phyloP scores from a whole-genome alignment of 2,797 vertebrate genomes.

The Lycodopsis pacificus region DNA sequence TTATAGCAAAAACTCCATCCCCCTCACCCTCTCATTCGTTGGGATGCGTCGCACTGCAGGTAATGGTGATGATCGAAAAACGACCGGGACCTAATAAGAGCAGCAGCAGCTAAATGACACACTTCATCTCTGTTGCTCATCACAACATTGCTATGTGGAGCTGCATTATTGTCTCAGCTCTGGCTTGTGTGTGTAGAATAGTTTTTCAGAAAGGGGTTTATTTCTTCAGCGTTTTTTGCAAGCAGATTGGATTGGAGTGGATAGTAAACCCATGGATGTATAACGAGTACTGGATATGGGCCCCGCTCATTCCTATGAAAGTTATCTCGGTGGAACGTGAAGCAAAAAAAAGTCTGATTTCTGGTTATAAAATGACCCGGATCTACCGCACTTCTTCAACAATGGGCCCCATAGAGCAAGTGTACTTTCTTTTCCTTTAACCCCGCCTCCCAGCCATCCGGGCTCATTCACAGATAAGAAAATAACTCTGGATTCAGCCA shows the following conservation, averaged over 20 bases:
- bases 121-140: conserved; percentile 53
- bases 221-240: not conserved
- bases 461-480: not conserved
- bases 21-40: conserved; percentile 34
- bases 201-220: conserved; percentile 5
- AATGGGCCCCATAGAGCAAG: not conserved
- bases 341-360: not conserved
- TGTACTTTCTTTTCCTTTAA: not conserved
- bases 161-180: conserved; percentile 11
- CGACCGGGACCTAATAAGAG: conserved; percentile 46
- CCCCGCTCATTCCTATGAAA: not conserved
- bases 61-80: conserved; percentile 61
- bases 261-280: not conserved
- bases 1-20: conserved; percentile 32
- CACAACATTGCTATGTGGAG: conserved; percentile 14
- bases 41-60: conserved; percentile 53
- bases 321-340: not conserved
- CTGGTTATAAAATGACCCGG: not conserved
- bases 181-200: conserved; percentile 3
- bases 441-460: not conserved
- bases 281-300: not conserved
- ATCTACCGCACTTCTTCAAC: not conserved
- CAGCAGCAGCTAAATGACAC: conserved; percentile 66
- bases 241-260: not conserved
- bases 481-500: not conserved